Evolutionary conservation across 2,888 invertebrate genomes (phyloP), one percentile per base, ranked within the genome.

Genomic region (Diarsia brunnea): DNA sequence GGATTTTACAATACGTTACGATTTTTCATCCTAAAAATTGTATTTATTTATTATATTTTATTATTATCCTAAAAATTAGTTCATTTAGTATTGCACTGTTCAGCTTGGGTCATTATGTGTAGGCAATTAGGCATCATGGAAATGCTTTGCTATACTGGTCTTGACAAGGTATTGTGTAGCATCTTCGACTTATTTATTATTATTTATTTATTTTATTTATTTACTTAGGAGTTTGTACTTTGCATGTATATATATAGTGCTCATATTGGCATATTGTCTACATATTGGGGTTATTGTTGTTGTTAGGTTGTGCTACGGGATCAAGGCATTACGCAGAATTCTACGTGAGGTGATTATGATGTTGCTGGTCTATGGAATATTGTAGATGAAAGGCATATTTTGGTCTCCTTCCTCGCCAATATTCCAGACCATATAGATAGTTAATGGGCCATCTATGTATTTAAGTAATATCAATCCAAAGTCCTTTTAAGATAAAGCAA

Each of bases 161-260:
- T 60, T 60, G 64, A 38, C 45, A 58, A 73, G 58, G 27, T 60
- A 68, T 68, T 68, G 58, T 81, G 38, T 27, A 53, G 60, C 68
- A 45, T 38, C 73, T 66, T 66, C 47, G 75, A 65, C 38, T n/a
- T n/a, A n/a, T n/a, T n/a, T n/a, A n/a, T n/a, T n/a, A n/a, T n/a
- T n/a, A n/a, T n/a, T n/a, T n/a, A n/a, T n/a, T n/a, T n/a, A n/a
- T n/a, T n/a, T n/a, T n/a, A n/a, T n/a, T n/a, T n/a, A n/a, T n/a
- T n/a, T n/a, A n/a, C n/a, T 64, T 45, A 43, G 61, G n/a, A 69
- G 27, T 69, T 43, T 53, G 31, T 67, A 27, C 4, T 14, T 67
- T 38, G 5, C 21, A 31, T 1, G 27, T 31, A 63, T 2, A 10
- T 53, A n/a, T 68, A 47, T 24, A 21, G 27, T 65, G 51, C 38